Base-by-base conservation (phyloP, 2,888 invertebrate species). In the Malthinus flaveolus region DNA sequence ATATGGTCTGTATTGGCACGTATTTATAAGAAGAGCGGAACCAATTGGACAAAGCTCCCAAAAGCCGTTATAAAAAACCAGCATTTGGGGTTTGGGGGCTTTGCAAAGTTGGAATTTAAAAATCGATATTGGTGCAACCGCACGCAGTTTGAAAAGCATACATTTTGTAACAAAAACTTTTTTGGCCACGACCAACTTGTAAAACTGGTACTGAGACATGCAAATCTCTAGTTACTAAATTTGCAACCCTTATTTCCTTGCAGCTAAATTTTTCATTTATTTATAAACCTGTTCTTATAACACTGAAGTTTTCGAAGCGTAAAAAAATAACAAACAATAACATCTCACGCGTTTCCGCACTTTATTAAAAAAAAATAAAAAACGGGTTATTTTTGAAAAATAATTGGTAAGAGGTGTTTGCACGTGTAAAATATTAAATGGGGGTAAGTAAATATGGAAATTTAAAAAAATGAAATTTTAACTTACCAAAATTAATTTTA, bases 201-300 rank as follows among this genome's bases (percentile, higher is more conserved):
- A 55, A 46, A 58, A 58, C 56, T 58, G 62, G 59, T 47, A 51
- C 11, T 36, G 37, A 57, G 54, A 55, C 54, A 46, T 59, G 59
- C 59, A 50, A 55, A 59, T 54, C 59, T 49, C 54, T 48, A 50
- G 54, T 45, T 51, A 49, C 47, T 32, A 42, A 61, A 56, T 62
- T 56, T 59, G 63, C 62, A 63, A 64, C 68, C 66, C 67, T 64
- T 67, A 63, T 57, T 23, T 23, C 23, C 23, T 23, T 23, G 23
- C 23, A 23, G 62, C 53, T 66, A 42, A 15, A 33, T 50, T 55
- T 61, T 52, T 49, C 56, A 59, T 65, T 59, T 54, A 59, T 65
- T 59, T 54, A 45, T 60, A 61, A 68, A 68, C 68, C 67, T 62
- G 68, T 68, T 68, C 65, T 48, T 57, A 53, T 62, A 63, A 65